These are phyloP conservation scores for Hyles lineata DNA, from an alignment of 2,888 invertebrate species.

Conservation along the genomic window DNA sequence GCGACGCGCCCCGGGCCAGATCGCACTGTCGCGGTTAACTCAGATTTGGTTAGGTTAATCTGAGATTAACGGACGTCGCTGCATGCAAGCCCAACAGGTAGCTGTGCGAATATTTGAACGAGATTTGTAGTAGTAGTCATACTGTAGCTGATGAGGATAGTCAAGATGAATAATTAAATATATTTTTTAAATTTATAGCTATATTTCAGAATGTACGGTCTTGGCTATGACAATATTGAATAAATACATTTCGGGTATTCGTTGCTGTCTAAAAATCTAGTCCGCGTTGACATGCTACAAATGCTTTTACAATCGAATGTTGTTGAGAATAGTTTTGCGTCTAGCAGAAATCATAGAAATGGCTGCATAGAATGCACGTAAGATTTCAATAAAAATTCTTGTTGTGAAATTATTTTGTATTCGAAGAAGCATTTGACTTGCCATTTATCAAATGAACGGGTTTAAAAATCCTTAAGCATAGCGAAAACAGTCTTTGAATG, in stretches of 20 bases:
- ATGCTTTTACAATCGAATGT: not conserved
- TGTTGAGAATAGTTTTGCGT: not conserved
- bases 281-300: too few species aligned
- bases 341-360: not conserved
- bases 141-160: too few species aligned
- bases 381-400: constrained; percentile 20
- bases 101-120: too few species aligned
- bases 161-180: too few species aligned
- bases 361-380: constrained; percentile 1
- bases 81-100: too few species aligned
- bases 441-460: not conserved
- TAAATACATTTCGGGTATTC: too few species aligned
- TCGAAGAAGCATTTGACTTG: not conserved
- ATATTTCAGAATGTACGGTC: too few species aligned
- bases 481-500: not conserved
- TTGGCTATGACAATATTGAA: too few species aligned
- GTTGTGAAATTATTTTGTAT: constrained; percentile 15
- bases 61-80: not conserved
- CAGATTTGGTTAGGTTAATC: not conserved
- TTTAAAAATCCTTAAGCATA: not conserved
- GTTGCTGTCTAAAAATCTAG: too few species aligned
- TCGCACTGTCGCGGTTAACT: not conserved
- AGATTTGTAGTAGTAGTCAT: too few species aligned
- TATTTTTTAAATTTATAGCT: too few species aligned
- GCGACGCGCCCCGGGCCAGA: not conserved